A percentile compares a stretch with the other conserved stretches of the same genome.
These are phyloP conservation scores for Tipula lateralis DNA, from an alignment of 2,888 invertebrate species.

Conservation along the genomic window DNA sequence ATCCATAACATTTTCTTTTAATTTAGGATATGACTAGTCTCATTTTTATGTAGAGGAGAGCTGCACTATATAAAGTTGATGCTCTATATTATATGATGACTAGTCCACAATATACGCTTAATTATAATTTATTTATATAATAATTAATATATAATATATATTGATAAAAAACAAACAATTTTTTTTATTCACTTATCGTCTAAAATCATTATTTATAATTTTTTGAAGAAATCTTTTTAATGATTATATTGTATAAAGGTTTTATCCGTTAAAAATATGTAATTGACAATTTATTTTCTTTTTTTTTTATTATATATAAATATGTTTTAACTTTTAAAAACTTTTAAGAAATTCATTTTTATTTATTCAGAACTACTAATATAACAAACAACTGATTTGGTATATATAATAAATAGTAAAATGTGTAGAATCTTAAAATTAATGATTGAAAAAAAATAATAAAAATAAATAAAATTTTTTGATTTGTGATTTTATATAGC, in stretches of 20 bases:
- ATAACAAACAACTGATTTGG: constrained; percentile 13
- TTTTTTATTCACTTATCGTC: background rate
- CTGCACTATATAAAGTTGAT: background rate
- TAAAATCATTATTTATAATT: background rate
- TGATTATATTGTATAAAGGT: constrained; percentile 26
- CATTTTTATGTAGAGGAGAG: background rate
- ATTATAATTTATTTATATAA: constrained; percentile 20
- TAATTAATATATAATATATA: constrained; percentile 28
- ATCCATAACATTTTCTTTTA: constrained; percentile 9
- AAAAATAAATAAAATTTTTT: background rate
- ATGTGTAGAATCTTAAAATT: background rate
- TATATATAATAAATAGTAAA: constrained; percentile 24
- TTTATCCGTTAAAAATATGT: constrained; percentile 28
- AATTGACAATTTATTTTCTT: constrained; percentile 27
- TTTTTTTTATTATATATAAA: constrained; percentile 7
- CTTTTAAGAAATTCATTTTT: constrained; percentile 24
- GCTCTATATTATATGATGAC: constrained; percentile 12
- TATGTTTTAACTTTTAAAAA: constrained; percentile 7
- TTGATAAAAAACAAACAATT: constrained; percentile 28
- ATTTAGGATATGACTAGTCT: constrained; percentile 26
- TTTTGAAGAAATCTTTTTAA: constrained; percentile 4
- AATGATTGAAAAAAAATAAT: background rate
- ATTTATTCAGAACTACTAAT: constrained; percentile 11
- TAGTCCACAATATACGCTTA: constrained; percentile 25
- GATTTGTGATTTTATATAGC: background rate